Evolutionary conservation across 2,888 invertebrate genomes (phyloP).

Genomic region (Dryomyza anilis): DNA sequence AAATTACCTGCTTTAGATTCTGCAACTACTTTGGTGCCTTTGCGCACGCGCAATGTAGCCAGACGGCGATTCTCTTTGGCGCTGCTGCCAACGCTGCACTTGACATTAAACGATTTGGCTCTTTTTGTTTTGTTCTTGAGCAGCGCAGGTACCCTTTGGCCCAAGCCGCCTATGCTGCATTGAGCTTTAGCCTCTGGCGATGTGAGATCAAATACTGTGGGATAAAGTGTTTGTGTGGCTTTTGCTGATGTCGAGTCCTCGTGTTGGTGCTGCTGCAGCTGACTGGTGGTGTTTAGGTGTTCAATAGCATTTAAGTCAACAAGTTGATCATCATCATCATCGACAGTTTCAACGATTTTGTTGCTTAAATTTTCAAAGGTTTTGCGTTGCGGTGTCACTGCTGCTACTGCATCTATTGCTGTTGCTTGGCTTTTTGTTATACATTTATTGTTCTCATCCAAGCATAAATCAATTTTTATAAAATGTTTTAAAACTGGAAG

Average conservation of each 20-base stretch:
- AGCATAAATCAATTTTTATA: constrained; percentile 25
- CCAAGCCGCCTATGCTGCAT: background rate
- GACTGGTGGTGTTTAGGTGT: background rate
- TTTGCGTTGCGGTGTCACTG: background rate
- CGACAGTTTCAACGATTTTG: background rate
- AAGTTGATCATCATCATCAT: background rate
- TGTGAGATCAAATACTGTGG: background rate
- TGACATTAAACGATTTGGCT: background rate
- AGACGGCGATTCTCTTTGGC: constrained; percentile 11
- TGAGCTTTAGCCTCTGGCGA: background rate
- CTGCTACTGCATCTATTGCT: background rate
- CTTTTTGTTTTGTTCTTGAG: background rate
- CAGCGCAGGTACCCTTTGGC: background rate
- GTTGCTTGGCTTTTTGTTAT: background rate
- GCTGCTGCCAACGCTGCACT: background rate
- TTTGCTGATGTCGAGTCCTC: constrained; percentile 1
- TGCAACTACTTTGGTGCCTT: background rate
- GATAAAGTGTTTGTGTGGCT: constrained; percentile 14
- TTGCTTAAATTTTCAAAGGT: constrained; percentile 13
- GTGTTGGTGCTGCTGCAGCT: constrained; percentile 23
- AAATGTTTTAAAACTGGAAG: constrained; percentile 46
- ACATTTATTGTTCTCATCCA: too few species aligned
- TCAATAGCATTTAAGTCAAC: background rate
- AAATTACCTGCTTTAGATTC: background rate
- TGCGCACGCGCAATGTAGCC: background rate